These are phyloP conservation scores for Aix galericulata DNA, from an alignment of 2,113 vertebrate species.

Conservation along the genomic window DNA sequence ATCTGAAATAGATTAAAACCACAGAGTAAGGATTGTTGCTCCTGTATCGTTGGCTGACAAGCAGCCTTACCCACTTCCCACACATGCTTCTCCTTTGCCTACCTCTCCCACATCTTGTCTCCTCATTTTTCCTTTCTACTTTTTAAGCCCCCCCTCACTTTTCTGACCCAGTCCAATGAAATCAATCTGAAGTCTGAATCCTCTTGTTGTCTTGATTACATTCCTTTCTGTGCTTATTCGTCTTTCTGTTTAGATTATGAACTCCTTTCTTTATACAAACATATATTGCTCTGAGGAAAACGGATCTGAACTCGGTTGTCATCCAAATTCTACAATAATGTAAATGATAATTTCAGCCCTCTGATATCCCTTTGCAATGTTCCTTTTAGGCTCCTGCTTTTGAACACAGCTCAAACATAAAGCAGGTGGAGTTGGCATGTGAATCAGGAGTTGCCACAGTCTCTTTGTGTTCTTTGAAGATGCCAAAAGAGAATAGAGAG, in stretches of 20 bases:
- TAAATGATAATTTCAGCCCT: slow-evolving; percentile 22
- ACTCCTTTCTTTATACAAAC: not conserved
- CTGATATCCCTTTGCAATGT: not conserved
- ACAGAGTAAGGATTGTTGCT: not conserved
- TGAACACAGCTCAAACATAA: not conserved
- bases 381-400: slow-evolving; percentile 12
- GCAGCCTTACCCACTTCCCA: not conserved
- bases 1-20: not conserved
- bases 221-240: not conserved
- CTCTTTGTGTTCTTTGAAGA: not conserved
- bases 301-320: not conserved
- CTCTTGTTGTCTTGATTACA: not conserved
- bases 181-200: not conserved
- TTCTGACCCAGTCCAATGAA: not conserved
- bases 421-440: slow-evolving; percentile 38
- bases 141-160: not conserved
- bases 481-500: not conserved
- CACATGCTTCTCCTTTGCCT: not conserved
- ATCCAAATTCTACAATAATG: not conserved
- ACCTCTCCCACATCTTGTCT: not conserved
- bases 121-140: not conserved
- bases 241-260: not conserved
- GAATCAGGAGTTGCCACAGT: not conserved
- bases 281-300: not conserved
- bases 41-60: not conserved